phyloP scores from a whole-genome alignment of 2,113 vertebrate genomes.

The Tragelaphus scriptus region DNA sequence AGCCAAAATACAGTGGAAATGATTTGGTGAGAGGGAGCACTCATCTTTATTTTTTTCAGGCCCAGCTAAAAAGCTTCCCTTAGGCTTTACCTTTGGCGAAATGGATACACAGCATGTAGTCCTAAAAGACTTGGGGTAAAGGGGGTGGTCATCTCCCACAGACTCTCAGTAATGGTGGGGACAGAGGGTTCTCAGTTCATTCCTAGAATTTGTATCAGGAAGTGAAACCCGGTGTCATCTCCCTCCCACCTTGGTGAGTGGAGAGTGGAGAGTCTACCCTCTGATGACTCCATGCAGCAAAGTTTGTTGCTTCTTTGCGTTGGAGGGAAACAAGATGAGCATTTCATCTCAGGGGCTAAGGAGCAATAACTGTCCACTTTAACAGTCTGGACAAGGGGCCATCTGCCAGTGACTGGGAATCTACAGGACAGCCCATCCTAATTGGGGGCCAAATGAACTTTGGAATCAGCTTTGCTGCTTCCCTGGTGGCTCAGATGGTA shows the following conservation, averaged over 20 bases:
- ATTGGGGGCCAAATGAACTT: background rate
- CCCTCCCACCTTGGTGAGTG: background rate
- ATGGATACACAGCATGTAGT: background rate
- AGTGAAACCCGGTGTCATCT: background rate
- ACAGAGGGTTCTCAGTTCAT: background rate
- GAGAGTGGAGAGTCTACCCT: background rate
- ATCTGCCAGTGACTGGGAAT: background rate
- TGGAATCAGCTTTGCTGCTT: background rate
- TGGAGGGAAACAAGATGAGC: background rate
- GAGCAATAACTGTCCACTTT: background rate
- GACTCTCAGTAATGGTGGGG: background rate
- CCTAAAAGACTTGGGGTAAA: background rate
- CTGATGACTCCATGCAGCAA: background rate
- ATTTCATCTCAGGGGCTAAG: background rate
- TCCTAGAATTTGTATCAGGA: background rate
- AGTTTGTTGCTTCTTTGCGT: fast-evolving
- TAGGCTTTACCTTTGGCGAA: background rate
- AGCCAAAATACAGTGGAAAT: background rate
- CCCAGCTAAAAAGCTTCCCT: background rate
- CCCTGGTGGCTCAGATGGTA: background rate
- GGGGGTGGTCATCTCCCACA: background rate
- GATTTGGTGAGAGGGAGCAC: background rate
- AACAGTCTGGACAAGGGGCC: background rate
- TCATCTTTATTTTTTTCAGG: background rate
- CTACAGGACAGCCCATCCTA: background rate